A percentile compares a stretch with the other conserved stretches of the same genome.
Evolutionary conservation across 2,113 vertebrate genomes (phyloP).

Genomic region (Steatornis caripensis): DNA sequence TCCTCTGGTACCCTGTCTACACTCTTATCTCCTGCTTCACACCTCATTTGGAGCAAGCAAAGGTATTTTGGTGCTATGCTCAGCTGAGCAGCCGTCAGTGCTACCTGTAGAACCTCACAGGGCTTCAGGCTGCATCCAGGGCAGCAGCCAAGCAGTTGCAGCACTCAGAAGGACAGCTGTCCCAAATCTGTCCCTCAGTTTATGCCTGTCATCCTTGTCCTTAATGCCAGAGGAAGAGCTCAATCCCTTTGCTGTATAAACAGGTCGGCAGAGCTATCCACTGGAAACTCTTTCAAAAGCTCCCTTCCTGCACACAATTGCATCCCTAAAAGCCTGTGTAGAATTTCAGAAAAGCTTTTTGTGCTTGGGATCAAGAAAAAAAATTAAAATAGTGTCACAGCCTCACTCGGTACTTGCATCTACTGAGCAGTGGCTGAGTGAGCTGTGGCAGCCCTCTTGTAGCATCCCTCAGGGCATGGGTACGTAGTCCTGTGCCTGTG

Average conservation of each 20-base stretch:
- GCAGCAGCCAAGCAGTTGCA: background rate
- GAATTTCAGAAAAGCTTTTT: background rate
- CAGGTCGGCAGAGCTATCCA: accelerated
- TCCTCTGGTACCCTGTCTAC: background rate
- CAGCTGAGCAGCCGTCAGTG: background rate
- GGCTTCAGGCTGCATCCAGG: background rate
- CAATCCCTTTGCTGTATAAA: background rate
- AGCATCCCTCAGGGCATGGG: accelerated
- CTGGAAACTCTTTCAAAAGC: background rate
- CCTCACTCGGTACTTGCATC: background rate
- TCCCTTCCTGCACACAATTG: background rate
- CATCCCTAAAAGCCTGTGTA: background rate
- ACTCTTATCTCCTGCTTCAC: background rate
- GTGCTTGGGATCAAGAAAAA: background rate
- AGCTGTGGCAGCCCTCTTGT: background rate
- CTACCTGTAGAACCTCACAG: background rate
- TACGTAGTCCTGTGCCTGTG: background rate
- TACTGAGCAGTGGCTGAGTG: background rate
- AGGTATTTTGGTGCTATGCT: background rate
- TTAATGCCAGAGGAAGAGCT: background rate
- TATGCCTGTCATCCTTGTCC: background rate
- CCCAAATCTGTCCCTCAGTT: background rate
- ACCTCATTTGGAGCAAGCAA: accelerated
- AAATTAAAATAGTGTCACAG: background rate
- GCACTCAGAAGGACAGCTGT: background rate